Evolutionary conservation across 2,113 vertebrate genomes (phyloP).

Genomic region (Artemisiospiza belli): DNA sequence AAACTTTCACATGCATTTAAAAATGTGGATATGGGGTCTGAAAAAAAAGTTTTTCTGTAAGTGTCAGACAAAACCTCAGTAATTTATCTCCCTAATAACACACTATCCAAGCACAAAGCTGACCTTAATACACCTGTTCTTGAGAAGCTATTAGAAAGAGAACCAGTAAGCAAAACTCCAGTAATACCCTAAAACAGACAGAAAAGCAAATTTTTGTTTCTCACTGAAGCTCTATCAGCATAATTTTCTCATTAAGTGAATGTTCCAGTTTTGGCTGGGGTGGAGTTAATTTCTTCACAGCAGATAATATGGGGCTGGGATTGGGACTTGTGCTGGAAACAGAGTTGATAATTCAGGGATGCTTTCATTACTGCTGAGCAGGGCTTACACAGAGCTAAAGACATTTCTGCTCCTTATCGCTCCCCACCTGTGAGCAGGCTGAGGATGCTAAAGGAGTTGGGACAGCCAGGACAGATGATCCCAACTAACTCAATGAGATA

Average conservation of each 20-base stretch:
- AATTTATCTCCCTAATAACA: not conserved
- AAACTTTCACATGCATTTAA: not conserved
- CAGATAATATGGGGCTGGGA: not conserved
- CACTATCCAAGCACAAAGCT: not conserved
- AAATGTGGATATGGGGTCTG: not conserved
- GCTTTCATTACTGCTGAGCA: not conserved
- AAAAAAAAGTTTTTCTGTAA: not conserved
- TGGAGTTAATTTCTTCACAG: not conserved
- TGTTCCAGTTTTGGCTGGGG: not conserved
- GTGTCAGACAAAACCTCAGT: not conserved
- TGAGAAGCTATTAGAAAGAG: not conserved
- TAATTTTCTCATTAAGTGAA: not conserved
- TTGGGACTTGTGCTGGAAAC: not conserved
- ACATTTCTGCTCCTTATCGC: not conserved
- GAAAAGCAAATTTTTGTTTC: not conserved
- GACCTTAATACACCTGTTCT: not conserved
- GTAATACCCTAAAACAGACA: not conserved
- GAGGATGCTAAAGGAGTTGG: not conserved
- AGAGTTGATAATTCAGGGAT: not conserved
- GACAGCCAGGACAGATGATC: not conserved
- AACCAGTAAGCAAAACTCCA: not conserved
- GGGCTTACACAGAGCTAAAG: not conserved
- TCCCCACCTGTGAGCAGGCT: not conserved
- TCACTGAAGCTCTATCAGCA: not conserved
- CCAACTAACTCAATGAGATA: not conserved